Base-by-base conservation (phyloP, 2,888 invertebrate genomes). In the Catonia carolina region DNA sequence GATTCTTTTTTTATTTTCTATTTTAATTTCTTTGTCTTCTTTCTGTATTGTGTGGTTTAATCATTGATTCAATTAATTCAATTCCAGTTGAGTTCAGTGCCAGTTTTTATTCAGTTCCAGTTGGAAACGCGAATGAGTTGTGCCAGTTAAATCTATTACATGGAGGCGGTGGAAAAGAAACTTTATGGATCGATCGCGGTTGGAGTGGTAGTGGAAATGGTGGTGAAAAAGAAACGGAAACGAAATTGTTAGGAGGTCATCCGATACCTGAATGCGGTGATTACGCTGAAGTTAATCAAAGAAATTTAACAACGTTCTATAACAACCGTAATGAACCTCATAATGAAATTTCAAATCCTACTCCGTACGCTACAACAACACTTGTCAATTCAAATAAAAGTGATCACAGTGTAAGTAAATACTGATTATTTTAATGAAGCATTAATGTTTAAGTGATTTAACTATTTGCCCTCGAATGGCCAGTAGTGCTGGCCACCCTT, bases 281-380 rank as follows among this genome's bases (percentile, higher is more conserved):
- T 42, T 64, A 64, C 36, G 62, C 64, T 10, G 64, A 64, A 55
- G 62, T 64, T 12, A 80, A 80, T 67, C 78, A 79, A 2, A 73
- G 79, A 54, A 61, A 60, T 37, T 56, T 61, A 37, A 60, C 62
- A 2, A 63, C 62, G 7, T 65, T 64, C 53, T 64, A 62, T 57
- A 64, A 62, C 52, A 61, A 59, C 17, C 55, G 62, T 14, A 63
- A 63, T 42, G 62, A 63, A 17, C 80, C 80, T 69, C 53, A 51
- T n/a, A 45, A 45, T 14, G 22, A 14, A 17, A 53, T 42, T 51
- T 60, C 45, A 52, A 61, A 33, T 58, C 81, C 81, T 8, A 81
- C 82, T 59, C 84, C 86, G 1, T 87, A 86, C 64, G 86, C 87
- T 4, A 86, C 86, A 1, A 85, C 86, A 56, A 85, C 85, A 73